A percentile compares a stretch with the other conserved stretches of the same genome.
These are phyloP conservation scores for Apostichopus leukothele DNA, from an alignment of 53 echinoderm and acorn worm species.

Conservation along the genomic window DNA sequence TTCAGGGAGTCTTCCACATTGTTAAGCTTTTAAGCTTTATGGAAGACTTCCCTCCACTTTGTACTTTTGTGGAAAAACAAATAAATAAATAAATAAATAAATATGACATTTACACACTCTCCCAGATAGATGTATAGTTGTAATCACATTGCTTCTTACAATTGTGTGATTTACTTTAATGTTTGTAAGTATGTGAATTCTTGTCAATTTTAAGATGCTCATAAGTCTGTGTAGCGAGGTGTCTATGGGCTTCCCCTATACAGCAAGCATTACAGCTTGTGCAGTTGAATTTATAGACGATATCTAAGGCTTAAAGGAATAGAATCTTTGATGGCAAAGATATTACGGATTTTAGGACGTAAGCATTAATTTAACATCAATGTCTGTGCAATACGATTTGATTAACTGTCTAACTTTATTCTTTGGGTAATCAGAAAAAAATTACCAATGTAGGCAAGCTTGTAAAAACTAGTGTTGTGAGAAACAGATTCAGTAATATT, in stretches of 20 bases:
- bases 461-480: too few relatives aligned
- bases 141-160: neutral
- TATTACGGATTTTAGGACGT: neutral
- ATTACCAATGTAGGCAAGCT: too few relatives aligned
- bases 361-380: neutral
- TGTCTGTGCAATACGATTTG: neutral
- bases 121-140: neutral
- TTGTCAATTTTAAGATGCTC: neutral
- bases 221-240: neutral
- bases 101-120: too few relatives aligned
- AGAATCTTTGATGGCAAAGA: neutral
- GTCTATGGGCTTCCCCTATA: neutral
- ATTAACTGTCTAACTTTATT: too few relatives aligned
- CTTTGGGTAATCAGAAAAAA: too few relatives aligned
- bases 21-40: too few relatives aligned
- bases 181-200: neutral
- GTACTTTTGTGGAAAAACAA: too few relatives aligned
- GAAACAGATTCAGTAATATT: too few relatives aligned
- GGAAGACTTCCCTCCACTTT: too few relatives aligned
- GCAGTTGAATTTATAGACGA: neutral
- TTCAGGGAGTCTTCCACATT: too few relatives aligned
- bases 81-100: too few relatives aligned
- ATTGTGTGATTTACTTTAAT: neutral
- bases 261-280: constrained; percentile 4
- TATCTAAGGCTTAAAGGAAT: neutral